Conservation (phyloP, 2,888 invertebrate genomes). For the Latrodectus hesperus region DNA sequence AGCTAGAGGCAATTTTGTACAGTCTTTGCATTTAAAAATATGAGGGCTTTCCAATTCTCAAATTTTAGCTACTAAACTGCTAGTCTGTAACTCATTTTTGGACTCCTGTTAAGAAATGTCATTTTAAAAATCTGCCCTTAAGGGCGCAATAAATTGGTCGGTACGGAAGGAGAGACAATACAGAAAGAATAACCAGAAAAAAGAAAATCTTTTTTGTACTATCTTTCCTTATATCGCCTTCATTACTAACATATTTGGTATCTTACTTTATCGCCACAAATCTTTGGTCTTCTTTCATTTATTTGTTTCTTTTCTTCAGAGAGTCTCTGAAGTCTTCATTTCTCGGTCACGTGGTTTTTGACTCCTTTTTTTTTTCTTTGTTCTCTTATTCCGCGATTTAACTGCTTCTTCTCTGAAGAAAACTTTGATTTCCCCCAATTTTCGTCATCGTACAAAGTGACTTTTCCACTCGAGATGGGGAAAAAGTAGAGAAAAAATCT, state of each 20-base stretch:
- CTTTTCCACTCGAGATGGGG: neutral
- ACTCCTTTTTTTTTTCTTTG: neutral
- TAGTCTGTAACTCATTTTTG: constrained; percentile 7
- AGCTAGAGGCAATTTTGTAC: constrained; percentile 37
- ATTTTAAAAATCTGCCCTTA: constrained; percentile 47
- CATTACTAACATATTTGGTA: constrained; percentile 48
- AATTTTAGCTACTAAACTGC: constrained; percentile 14
- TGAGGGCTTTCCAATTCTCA: constrained; percentile 22
- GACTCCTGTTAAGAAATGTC: constrained; percentile 39
- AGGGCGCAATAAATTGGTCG: constrained; percentile 60
- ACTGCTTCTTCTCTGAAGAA: constrained; percentile 18
- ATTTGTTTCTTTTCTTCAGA: neutral
- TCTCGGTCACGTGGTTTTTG: constrained; percentile 1
- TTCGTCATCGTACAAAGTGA: constrained; percentile 40
- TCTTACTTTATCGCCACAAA: constrained; percentile 42
- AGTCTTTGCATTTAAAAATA: constrained; percentile 37
- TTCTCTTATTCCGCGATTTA: constrained; percentile 9
- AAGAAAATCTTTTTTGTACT: constrained; percentile 30
- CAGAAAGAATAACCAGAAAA: neutral
- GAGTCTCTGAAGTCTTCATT: constrained; percentile 38
- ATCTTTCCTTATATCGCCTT: constrained; percentile 39
- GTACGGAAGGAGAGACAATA: constrained; percentile 46
- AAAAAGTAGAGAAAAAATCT: constrained; percentile 1
- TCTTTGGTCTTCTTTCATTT: constrained; percentile 19
- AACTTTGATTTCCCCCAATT: constrained; percentile 49